A percentile compares a stretch with the other conserved stretches of the same genome.
Evolutionary conservation across 37 sponge, comb jelly and placozoan species (phyloP).

Genomic region (Oopsacas minuta): DNA sequence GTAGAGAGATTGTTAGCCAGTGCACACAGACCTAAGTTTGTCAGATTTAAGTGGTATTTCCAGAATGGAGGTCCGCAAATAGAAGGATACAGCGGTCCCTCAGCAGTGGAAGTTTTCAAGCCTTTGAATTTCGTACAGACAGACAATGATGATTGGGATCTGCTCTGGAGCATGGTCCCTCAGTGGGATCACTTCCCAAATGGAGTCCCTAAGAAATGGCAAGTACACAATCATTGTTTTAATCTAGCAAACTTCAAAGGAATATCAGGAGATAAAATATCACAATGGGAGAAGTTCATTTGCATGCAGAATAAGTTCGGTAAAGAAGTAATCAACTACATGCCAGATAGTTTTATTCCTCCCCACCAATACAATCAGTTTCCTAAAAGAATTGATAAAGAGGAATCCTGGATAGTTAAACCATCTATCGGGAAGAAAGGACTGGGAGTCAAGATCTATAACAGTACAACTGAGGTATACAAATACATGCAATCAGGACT

Average conservation of each 20-base stretch:
- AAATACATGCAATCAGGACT: conserved; percentile 22
- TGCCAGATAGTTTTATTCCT: conserved; percentile 60
- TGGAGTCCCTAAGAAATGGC: conserved; percentile 54
- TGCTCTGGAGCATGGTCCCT: conserved; percentile 73
- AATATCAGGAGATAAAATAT: conserved; percentile 68
- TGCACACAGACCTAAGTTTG: conserved; percentile 45
- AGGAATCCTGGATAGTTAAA: conserved; percentile 59
- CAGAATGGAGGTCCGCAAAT: conserved; percentile 42
- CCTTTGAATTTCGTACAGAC: conserved; percentile 67
- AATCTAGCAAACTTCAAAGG: conserved; percentile 43
- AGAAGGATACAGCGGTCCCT: conserved; percentile 63
- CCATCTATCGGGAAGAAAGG: conserved; percentile 68
- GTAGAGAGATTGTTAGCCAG: not conserved
- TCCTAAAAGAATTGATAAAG: not conserved
- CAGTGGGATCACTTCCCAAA: conserved; percentile 54
- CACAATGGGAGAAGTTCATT: conserved; percentile 72
- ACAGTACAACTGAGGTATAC: conserved; percentile 22
- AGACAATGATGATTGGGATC: conserved; percentile 74
- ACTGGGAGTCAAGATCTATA: conserved; percentile 42
- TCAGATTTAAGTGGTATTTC: conserved; percentile 62
- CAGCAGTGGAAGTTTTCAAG: conserved; percentile 51
- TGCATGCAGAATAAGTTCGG: conserved; percentile 65
- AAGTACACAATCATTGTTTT: conserved; percentile 81
- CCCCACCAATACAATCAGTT: conserved; percentile 25
- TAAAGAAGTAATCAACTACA: conserved; percentile 38